Percentiles rank a stretch among this genome's conserved stretches.
Conservation (phyloP, 2,113 vertebrate species). For the Seriola quinqueradiata region DNA sequence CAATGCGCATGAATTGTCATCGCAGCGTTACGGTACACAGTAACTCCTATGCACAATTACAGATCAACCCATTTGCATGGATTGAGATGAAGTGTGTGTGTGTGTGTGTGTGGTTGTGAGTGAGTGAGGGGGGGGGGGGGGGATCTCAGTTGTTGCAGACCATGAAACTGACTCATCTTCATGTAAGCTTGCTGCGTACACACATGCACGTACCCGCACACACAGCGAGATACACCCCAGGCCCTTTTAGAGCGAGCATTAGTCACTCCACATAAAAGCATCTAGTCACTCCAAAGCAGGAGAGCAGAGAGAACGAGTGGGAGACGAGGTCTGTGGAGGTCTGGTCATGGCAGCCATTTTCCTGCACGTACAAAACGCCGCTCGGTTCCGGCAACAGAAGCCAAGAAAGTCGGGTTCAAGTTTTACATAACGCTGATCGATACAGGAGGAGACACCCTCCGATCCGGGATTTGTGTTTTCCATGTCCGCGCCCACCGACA, state of each 20-base stretch:
- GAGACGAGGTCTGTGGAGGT: slow-evolving; percentile 71
- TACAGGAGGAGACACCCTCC: slow-evolving; percentile 55
- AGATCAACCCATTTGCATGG: slow-evolving; percentile 63
- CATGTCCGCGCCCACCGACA: slow-evolving; percentile 33
- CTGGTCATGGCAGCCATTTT: slow-evolving; percentile 74
- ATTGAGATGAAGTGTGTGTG: slow-evolving; percentile 55
- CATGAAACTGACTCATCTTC: slow-evolving; percentile 76
- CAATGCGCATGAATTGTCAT: slow-evolving; percentile 38
- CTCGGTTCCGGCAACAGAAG: slow-evolving; percentile 28
- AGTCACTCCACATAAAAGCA: slow-evolving; percentile 83
- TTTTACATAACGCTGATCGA: slow-evolving; percentile 65
- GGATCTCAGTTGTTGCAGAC: slow-evolving; percentile 62
- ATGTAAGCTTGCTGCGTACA: slow-evolving; percentile 53
- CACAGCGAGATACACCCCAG: slow-evolving; percentile 66
- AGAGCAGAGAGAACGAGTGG: slow-evolving; percentile 68
- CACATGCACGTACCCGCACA: slow-evolving; percentile 15
- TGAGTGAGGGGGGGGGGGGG: not conserved
- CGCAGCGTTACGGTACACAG: slow-evolving; percentile 6
- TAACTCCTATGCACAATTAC: slow-evolving; percentile 49
- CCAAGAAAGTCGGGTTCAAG: slow-evolving; percentile 16
- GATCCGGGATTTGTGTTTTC: slow-evolving; percentile 56
- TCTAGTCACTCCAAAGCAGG: slow-evolving; percentile 74
- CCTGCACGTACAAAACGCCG: slow-evolving; percentile 32
- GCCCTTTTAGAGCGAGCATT: slow-evolving; percentile 75
- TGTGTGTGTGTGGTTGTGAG: no score